phyloP scores from a whole-genome alignment of 2,888 invertebrate species.

The Nomada fucata region DNA sequence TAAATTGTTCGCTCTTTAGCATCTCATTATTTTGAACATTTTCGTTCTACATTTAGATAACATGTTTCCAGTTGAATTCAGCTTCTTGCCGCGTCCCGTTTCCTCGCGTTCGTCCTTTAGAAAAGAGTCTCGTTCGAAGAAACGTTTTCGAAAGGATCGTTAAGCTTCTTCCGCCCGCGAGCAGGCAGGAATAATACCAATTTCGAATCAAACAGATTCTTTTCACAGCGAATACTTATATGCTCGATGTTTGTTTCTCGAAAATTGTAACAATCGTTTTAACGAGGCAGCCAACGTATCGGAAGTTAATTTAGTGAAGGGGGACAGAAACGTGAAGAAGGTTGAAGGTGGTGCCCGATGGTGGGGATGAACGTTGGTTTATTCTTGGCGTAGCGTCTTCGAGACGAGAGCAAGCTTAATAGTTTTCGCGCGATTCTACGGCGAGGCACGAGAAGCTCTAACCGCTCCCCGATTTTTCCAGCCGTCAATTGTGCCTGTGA shows the following conservation, averaged over 20 bases:
- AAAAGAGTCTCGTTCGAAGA: conserved; percentile 1
- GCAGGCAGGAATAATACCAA: neutral
- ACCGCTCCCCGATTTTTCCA: conserved; percentile 27
- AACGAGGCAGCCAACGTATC: neutral
- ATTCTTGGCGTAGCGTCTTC: conserved; percentile 77
- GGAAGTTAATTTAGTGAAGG: conserved; percentile 36
- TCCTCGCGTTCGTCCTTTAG: neutral
- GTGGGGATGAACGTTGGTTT: conserved; percentile 75
- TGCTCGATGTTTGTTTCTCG: neutral
- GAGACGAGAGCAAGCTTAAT: conserved; percentile 70
- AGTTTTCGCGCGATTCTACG: conserved; percentile 76
- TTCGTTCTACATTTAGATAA: neutral
- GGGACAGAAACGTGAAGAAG: conserved; percentile 48
- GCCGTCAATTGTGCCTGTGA: conserved; percentile 37
- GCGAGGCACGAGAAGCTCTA: conserved; percentile 48
- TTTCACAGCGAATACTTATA: neutral
- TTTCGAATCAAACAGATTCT: too few species aligned
- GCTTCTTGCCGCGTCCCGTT: neutral
- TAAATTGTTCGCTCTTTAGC: neutral
- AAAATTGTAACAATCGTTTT: neutral
- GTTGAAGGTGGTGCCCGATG: conserved; percentile 66
- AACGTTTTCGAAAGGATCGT: conserved; percentile 40
- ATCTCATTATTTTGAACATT: neutral
- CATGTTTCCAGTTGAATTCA: neutral
- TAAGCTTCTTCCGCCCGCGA: conserved; percentile 28